These are phyloP conservation scores for Ennomos quercinarius DNA, from an alignment of 2,888 invertebrate species.

Conservation along the genomic window DNA sequence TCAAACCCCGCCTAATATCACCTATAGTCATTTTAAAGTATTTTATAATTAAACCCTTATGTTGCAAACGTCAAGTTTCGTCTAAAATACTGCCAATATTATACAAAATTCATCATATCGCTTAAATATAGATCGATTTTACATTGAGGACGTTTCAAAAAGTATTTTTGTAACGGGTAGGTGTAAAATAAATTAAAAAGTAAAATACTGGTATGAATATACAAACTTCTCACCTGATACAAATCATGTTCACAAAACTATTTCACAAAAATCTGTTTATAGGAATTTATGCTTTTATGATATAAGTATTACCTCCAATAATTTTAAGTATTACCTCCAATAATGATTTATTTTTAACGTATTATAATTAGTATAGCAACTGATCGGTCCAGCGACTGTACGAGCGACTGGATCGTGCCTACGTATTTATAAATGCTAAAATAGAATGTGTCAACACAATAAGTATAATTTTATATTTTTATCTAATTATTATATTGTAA, in stretches of 20 bases:
- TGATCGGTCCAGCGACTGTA: constrained; percentile 1
- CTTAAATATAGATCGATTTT: constrained; percentile 32
- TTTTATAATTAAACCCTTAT: constrained; percentile 24
- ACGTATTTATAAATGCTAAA: constrained; percentile 24
- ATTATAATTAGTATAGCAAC: constrained; percentile 43
- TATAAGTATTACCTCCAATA: constrained; percentile 83
- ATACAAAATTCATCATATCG: constrained; percentile 26
- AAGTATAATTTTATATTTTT: constrained; percentile 53
- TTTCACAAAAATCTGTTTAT: constrained; percentile 66
- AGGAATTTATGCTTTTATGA: constrained; percentile 66
- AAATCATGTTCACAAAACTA: constrained; percentile 72
- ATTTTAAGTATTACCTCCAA: constrained; percentile 82
- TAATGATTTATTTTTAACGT: constrained; percentile 68
- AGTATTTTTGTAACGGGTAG: constrained; percentile 39
- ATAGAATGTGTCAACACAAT: constrained; percentile 49
- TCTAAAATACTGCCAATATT: constrained; percentile 37
- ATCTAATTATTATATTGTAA: constrained; percentile 74
- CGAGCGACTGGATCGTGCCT: constrained; percentile 20
- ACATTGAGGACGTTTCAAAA: constrained; percentile 30
- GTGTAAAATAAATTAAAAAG: constrained; percentile 25
- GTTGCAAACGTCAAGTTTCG: constrained; percentile 32
- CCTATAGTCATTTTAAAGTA: constrained; percentile 44
- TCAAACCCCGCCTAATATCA: constrained; percentile 26
- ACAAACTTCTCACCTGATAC: constrained; percentile 45
- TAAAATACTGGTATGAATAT: constrained; percentile 1